Evolutionary conservation across 2,113 vertebrate genomes (phyloP).

Genomic region (Mustela lutreola): DNA sequence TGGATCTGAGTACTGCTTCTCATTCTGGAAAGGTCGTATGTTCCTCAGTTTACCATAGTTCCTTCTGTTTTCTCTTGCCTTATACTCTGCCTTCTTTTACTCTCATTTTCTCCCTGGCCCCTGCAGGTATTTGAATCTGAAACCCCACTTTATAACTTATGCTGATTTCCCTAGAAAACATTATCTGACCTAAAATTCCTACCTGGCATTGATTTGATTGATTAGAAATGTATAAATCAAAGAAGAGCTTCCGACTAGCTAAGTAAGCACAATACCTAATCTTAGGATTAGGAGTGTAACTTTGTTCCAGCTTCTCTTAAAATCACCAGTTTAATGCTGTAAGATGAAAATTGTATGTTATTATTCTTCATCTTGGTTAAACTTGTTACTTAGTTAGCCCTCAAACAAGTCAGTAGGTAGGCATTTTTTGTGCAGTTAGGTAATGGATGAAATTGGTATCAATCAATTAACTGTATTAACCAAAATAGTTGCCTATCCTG

Average conservation of each 20-base stretch:
- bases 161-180: not conserved
- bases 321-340: slow-evolving; percentile 13
- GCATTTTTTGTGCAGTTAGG: not conserved
- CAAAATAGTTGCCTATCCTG: not conserved
- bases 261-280: not conserved
- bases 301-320: slow-evolving; percentile 24
- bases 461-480: not conserved
- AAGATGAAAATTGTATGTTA: slow-evolving; percentile 41
- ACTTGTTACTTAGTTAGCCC: slow-evolving; percentile 33
- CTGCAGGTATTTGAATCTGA: slow-evolving; percentile 10
- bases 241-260: slow-evolving; percentile 10
- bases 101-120: not conserved
- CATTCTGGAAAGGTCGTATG: not conserved
- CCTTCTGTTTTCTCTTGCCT: not conserved
- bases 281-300: slow-evolving; percentile 16
- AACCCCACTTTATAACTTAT: not conserved
- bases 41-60: not conserved
- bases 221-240: slow-evolving; percentile 16
- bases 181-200: slow-evolving; percentile 27
- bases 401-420: not conserved
- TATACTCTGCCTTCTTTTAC: not conserved
- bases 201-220: not conserved
- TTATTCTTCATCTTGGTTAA: not conserved
- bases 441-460: slow-evolving; percentile 3
- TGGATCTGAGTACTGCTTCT: not conserved